These are phyloP conservation scores for Drosophila acutilabella DNA, from an alignment of 2,888 invertebrate genomes.

Conservation along the genomic window DNA sequence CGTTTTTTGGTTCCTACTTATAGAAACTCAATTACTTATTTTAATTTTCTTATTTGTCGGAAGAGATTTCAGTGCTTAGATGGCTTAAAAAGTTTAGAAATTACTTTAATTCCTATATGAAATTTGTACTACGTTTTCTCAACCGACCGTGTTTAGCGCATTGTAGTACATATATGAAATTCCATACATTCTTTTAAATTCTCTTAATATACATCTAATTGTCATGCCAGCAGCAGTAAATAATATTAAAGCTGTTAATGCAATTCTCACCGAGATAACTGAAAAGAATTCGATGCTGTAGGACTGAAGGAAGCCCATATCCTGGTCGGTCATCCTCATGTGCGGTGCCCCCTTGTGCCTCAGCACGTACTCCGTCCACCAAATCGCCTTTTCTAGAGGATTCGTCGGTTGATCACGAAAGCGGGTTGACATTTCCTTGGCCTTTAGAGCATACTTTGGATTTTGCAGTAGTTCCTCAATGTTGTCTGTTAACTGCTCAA, in stretches of 20 bases:
- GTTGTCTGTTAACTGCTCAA: constrained; percentile 26
- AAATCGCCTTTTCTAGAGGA: constrained; percentile 69
- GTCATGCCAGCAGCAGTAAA: not conserved
- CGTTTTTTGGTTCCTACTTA: too few species aligned
- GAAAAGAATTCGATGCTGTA: constrained; percentile 60
- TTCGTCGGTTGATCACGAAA: constrained; percentile 60
- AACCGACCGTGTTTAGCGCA: not conserved
- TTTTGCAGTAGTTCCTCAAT: constrained; percentile 52
- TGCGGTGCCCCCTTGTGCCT: constrained; percentile 70
- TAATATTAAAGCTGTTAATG: constrained; percentile 25
- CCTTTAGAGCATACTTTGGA: constrained; percentile 36
- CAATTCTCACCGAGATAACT: constrained; percentile 36
- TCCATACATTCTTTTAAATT: not conserved
- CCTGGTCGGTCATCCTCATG: constrained; percentile 52
- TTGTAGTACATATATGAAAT: not conserved
- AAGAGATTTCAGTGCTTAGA: too few species aligned
- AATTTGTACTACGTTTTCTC: not conserved
- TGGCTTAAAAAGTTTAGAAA: too few species aligned
- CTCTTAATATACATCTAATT: not conserved
- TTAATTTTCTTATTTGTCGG: too few species aligned
- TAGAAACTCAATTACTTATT: too few species aligned
- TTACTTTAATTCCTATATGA: too few species aligned
- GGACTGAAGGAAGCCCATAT: constrained; percentile 62
- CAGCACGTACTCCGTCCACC: constrained; percentile 79
- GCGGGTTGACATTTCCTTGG: constrained; percentile 42